phyloP scores from a whole-genome alignment of 1,140 invertebrate genomes.

The Cydia pomonella region DNA sequence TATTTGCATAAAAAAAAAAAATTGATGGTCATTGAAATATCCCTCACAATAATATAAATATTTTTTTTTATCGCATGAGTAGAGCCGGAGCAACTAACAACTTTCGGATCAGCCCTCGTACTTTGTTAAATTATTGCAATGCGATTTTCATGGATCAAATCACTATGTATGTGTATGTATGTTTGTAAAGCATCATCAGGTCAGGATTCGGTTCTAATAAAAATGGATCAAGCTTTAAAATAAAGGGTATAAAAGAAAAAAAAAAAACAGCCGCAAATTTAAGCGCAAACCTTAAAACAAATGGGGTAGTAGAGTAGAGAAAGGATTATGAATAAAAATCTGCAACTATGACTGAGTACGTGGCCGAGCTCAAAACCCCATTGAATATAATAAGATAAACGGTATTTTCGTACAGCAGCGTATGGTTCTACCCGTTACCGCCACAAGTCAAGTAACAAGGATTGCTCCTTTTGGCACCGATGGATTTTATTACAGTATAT shows the following conservation, averaged over 20 bases:
- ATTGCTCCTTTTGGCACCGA: constrained; percentile 46
- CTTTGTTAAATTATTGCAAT: neutral
- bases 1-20: no score
- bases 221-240: no score
- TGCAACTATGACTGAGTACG: constrained; percentile 14
- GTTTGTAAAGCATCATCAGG: no score
- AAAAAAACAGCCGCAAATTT: neutral
- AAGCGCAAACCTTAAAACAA: constrained; percentile 1
- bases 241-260: no score
- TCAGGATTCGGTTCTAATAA: no score
- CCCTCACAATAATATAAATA: no score
- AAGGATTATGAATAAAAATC: constrained; percentile 26
- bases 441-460: constrained; percentile 67
- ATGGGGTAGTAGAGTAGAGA: constrained; percentile 24
- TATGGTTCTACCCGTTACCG: constrained; percentile 68
- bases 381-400: constrained; percentile 70
- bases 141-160: no score
- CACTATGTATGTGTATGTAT: no score
- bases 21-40: no score
- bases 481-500: neutral
- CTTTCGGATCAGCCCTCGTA: no score
- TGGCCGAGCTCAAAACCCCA: constrained; percentile 65
- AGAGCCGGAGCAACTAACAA: no score
- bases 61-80: no score
- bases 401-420: constrained; percentile 64